phyloP scores from a whole-genome alignment of 1,140 invertebrate genomes.

The Drosophila pseudoobscura region DNA sequence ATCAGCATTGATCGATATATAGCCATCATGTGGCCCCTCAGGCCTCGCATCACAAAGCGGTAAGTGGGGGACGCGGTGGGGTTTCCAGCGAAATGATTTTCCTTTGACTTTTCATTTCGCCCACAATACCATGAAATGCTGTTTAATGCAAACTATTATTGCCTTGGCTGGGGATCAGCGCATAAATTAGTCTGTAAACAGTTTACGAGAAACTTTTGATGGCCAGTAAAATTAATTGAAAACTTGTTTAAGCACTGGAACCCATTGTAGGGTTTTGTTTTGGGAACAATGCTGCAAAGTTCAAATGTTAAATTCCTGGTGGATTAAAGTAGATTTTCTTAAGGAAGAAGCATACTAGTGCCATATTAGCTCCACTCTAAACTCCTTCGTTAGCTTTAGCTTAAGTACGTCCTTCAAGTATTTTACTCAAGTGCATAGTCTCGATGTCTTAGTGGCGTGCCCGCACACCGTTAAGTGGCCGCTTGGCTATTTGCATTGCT shows the following conservation, averaged over 20 bases:
- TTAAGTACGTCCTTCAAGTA: not conserved
- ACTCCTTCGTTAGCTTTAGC: not conserved
- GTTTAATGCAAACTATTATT: not conserved
- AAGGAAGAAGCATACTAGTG: not conserved
- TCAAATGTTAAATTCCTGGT: too few species aligned
- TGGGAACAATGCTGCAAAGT: not conserved
- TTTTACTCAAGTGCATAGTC: constrained; percentile 7
- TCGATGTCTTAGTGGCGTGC: constrained; percentile 16
- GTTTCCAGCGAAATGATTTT: not conserved
- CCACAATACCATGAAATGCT: not conserved
- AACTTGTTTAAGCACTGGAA: not conserved
- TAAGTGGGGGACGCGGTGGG: constrained; percentile 82
- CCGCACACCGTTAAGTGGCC: constrained; percentile 55
- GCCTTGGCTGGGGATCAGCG: too few species aligned
- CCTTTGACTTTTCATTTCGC: not conserved
- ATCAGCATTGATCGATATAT: constrained; percentile 94
- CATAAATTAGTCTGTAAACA: too few species aligned
- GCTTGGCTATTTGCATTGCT: constrained; percentile 61
- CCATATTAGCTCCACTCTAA: too few species aligned
- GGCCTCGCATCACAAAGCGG: constrained; percentile 90
- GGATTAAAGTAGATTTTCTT: not conserved
- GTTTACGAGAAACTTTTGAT: too few species aligned
- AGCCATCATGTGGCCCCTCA: constrained; percentile 94
- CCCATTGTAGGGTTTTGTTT: too few species aligned
- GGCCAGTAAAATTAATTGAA: constrained; percentile 29